Evolutionary conservation across 2,797 vertebrate genomes (phyloP).

Genomic region (Acrossocheilus fasciatus): DNA sequence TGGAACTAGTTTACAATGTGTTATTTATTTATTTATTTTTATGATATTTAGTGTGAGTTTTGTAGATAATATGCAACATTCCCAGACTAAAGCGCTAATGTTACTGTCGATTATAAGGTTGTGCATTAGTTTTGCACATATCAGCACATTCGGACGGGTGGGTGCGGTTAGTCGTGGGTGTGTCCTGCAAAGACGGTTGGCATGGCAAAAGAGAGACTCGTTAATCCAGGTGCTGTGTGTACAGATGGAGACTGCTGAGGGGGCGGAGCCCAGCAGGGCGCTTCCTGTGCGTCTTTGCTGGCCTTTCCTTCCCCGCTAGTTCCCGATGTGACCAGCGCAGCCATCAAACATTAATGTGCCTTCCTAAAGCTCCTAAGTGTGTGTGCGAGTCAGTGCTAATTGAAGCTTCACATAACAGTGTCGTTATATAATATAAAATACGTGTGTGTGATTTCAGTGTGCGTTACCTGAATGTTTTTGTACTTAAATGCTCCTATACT

Average conservation of each 20-base stretch:
- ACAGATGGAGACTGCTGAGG: conserved; percentile 42
- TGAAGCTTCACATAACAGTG: conserved; percentile 5
- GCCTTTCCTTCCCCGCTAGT: conserved; percentile 70
- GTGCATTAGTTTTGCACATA: conserved; percentile 34
- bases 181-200: conserved; percentile 35
- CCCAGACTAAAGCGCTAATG: neutral
- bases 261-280: conserved; percentile 64
- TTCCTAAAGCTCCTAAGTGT: conserved; percentile 35
- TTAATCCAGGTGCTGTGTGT: conserved; percentile 54
- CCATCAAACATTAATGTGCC: conserved; percentile 46
- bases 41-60: neutral
- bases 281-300: conserved; percentile 72
- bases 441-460: conserved; percentile 4
- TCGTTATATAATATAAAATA: neutral
- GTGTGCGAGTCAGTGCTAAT: neutral
- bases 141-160: conserved; percentile 37
- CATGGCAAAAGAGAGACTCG: conserved; percentile 41
- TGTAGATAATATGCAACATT: neutral
- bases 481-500: neutral
- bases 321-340: conserved; percentile 43
- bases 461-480: neutral
- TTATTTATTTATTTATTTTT: no score
- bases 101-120: conserved; percentile 6
- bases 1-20: neutral
- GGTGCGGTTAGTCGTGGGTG: conserved; percentile 6